A percentile compares a stretch with the other conserved stretches of the same genome.
phyloP scores from a whole-genome alignment of 2,113 vertebrate genomes.

The Mormoops blainvillei region DNA sequence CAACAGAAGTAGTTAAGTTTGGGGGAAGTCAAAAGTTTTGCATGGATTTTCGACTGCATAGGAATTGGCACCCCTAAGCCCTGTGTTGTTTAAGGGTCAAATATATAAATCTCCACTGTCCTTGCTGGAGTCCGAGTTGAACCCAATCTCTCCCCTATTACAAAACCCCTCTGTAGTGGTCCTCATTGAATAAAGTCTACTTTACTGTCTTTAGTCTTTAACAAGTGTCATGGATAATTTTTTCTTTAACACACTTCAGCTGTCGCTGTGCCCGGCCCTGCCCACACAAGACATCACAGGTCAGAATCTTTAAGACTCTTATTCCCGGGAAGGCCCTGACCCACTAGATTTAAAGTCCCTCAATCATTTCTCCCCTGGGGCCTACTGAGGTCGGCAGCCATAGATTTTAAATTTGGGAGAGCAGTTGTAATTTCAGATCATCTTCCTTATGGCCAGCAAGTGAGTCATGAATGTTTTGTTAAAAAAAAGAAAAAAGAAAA shows the following conservation, averaged over 20 bases:
- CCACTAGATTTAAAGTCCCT: neutral
- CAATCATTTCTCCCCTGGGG: neutral
- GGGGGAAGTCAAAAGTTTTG: neutral
- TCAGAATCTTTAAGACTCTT: neutral
- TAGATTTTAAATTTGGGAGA: neutral
- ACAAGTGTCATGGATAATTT: neutral
- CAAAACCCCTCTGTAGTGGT: too few relatives aligned
- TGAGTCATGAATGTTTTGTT: neutral
- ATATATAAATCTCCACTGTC: neutral
- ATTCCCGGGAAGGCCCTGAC: neutral
- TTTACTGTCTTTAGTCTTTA: neutral
- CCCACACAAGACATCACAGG: too few relatives aligned
- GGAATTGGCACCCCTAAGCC: too few relatives aligned
- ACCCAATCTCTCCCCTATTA: neutral
- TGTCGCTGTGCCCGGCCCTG: neutral
- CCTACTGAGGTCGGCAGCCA: neutral
- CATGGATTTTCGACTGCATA: neutral
- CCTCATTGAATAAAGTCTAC: neutral
- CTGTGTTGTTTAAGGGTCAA: neutral
- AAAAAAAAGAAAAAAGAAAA: too few relatives aligned
- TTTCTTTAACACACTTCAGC: neutral
- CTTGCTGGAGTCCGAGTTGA: neutral
- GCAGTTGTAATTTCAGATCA: neutral
- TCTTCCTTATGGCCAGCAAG: neutral
- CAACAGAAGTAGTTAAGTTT: neutral